Conservation (phyloP, 2,113 vertebrate species). For the Labeo catla region DNA sequence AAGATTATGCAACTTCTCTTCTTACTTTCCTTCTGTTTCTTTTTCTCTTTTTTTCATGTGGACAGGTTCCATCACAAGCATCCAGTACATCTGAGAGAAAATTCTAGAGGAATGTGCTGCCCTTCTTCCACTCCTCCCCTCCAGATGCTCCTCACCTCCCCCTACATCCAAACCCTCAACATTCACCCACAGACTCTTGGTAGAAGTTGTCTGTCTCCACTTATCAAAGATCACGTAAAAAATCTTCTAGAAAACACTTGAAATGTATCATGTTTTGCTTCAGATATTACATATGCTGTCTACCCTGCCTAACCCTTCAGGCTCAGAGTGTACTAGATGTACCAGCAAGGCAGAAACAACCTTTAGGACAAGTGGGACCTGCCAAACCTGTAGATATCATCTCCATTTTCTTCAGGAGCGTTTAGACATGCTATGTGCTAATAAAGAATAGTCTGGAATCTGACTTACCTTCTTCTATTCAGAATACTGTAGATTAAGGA, state of each 20-base stretch:
- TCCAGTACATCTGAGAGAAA: conserved; percentile 15
- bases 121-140: conserved; percentile 8
- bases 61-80: not conserved
- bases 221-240: not conserved
- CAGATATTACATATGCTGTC: not conserved
- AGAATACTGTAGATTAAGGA: not conserved
- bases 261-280: not conserved
- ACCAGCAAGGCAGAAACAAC: conserved; percentile 4
- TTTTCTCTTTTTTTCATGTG: not conserved
- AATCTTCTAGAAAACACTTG: not conserved
- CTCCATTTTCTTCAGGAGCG: not conserved
- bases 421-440: not conserved
- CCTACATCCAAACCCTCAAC: not conserved
- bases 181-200: not conserved
- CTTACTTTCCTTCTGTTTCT: not conserved
- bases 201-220: not conserved
- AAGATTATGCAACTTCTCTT: conserved; percentile 25
- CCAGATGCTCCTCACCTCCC: conserved; percentile 30
- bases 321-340: not conserved
- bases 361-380: conserved; percentile 45
- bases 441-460: conserved; percentile 13
- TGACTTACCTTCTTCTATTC: conserved; percentile 9
- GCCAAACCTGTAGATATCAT: conserved; percentile 44
- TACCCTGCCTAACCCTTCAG: not conserved
- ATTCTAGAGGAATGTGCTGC: conserved; percentile 29